Conservation (phyloP, 2,113 vertebrate species). For the Zootoca vivipara region DNA sequence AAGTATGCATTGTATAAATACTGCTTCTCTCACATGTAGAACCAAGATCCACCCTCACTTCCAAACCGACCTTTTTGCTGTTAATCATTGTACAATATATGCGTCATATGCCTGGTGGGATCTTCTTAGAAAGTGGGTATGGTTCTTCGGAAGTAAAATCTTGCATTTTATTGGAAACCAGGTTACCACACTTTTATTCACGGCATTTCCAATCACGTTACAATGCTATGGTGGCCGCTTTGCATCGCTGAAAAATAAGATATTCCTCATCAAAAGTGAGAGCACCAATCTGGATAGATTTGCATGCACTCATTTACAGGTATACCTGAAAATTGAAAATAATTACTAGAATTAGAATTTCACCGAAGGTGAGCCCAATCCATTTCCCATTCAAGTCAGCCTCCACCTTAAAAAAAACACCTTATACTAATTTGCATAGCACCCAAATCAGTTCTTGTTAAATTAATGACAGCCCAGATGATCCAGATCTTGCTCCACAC, state of each 20-base stretch:
- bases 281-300: not conserved
- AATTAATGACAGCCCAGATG: not conserved
- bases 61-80: not conserved
- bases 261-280: not conserved
- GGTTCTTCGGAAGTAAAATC: not conserved
- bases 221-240: not conserved
- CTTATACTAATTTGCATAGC: not conserved
- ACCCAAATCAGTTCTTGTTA: not conserved
- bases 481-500: not conserved
- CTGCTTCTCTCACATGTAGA: not conserved
- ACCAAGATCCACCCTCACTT: not conserved
- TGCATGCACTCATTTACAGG: not conserved
- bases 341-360: not conserved
- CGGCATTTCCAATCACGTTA: not conserved
- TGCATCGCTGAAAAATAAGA: not conserved
- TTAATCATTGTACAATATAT: not conserved
- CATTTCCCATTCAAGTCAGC: not conserved
- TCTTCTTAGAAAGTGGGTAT: not conserved
- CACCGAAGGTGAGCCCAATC: not conserved
- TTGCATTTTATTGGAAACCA: not conserved
- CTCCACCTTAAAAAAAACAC: no score
- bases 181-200: not conserved
- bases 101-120: not conserved
- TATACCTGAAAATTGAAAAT: not conserved
- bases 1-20: slow-evolving; percentile 56